These are phyloP conservation scores for Leptura quadrifasciata DNA, from an alignment of 2,888 invertebrate genomes.

Conservation along the genomic window DNA sequence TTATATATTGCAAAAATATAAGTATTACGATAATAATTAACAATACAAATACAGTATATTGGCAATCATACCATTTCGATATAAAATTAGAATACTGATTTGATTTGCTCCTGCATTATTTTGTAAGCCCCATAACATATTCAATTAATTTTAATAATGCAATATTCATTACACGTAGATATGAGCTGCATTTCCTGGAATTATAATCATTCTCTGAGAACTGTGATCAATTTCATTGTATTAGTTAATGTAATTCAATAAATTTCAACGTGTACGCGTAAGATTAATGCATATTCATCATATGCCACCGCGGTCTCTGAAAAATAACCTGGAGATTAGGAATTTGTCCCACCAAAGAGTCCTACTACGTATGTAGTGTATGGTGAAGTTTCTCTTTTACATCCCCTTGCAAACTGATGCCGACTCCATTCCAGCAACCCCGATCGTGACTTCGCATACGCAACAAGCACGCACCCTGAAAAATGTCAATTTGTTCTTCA, in stretches of 20 bases:
- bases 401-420: conserved; percentile 35
- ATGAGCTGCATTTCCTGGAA: conserved; percentile 45
- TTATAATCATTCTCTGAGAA: conserved; percentile 54
- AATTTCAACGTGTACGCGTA: conserved; percentile 15
- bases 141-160: conserved; percentile 58
- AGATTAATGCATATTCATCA: conserved; percentile 57
- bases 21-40: neutral
- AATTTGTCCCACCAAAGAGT: conserved; percentile 64
- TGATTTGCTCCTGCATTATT: conserved; percentile 63
- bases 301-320: conserved; percentile 42
- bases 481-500: conserved; percentile 75
- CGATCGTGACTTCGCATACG: conserved; percentile 73
- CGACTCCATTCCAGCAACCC: conserved; percentile 44
- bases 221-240: conserved; percentile 39
- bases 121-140: conserved; percentile 56
- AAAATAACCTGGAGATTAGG: conserved; percentile 48
- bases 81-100: conserved; percentile 58
- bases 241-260: conserved; percentile 22
- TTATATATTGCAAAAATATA: too few species aligned
- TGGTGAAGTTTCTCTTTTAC: conserved; percentile 56
- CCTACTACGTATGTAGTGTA: conserved; percentile 63
- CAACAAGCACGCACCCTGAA: conserved; percentile 73
- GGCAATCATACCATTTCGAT: conserved; percentile 41
- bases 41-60: neutral
- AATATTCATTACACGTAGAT: conserved; percentile 54